Evolutionary conservation across 2,797 vertebrate species (phyloP).

Genomic region (Mycteria americana): DNA sequence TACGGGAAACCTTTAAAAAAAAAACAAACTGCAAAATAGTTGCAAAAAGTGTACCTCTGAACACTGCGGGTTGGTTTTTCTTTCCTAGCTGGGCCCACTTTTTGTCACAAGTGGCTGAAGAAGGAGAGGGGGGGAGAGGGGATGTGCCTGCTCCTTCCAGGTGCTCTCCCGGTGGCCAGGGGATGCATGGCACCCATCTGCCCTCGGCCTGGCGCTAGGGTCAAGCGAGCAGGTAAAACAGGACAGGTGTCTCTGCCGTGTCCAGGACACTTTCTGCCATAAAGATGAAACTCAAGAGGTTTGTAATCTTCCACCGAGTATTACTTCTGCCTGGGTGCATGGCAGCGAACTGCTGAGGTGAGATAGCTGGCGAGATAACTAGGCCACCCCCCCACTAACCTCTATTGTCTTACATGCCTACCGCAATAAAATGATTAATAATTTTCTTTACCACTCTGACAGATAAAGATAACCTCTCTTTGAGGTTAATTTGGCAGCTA

Average conservation of each 20-base stretch:
- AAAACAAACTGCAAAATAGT: background rate
- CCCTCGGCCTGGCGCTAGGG: background rate
- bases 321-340: background rate
- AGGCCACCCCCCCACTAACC: background rate
- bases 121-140: background rate
- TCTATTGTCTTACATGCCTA: background rate
- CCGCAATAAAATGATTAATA: slow-evolving; percentile 38
- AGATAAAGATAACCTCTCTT: slow-evolving; percentile 23
- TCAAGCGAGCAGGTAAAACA: background rate
- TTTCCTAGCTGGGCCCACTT: background rate
- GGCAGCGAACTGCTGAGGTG: background rate
- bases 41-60: background rate
- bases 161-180: background rate
- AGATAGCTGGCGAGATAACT: background rate
- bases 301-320: background rate
- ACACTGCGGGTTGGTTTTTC: accelerated
- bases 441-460: slow-evolving; percentile 1
- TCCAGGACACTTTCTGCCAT: background rate
- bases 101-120: background rate
- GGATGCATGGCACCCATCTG: background rate
- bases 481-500: slow-evolving; percentile 38
- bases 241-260: accelerated
- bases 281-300: background rate
- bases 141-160: background rate
- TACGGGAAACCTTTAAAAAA: background rate